phyloP scores from a whole-genome alignment of 2,113 vertebrate genomes.

The Poecilia latipinna region DNA sequence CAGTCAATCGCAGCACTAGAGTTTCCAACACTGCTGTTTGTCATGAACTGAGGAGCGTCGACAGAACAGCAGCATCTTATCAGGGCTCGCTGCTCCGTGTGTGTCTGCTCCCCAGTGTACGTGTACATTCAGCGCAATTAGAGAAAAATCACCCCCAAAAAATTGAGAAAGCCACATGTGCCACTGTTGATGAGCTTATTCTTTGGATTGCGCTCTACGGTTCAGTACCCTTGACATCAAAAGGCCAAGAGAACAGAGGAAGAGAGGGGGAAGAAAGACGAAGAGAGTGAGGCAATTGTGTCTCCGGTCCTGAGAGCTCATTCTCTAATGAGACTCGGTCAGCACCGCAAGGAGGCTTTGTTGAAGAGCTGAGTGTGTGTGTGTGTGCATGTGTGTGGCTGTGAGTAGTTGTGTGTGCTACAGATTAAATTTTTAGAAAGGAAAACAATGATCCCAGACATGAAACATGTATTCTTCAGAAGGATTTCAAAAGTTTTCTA shows the following conservation, averaged over 20 bases:
- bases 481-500: neutral
- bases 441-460: neutral
- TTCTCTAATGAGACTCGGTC: slow-evolving; percentile 73
- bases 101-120: neutral
- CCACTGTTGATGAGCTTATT: slow-evolving; percentile 67
- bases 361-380: slow-evolving; percentile 20
- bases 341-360: slow-evolving; percentile 56
- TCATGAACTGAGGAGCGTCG: slow-evolving; percentile 44
- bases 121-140: slow-evolving; percentile 5
- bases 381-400: neutral
- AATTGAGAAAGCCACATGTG: slow-evolving; percentile 39
- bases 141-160: neutral
- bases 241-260: slow-evolving; percentile 70
- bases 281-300: slow-evolving; percentile 70
- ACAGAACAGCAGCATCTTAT: slow-evolving; percentile 64
- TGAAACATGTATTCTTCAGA: neutral
- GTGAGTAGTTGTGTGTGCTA: neutral
- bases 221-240: slow-evolving; percentile 77
- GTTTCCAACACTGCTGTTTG: slow-evolving; percentile 65
- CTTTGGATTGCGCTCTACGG: slow-evolving; percentile 52
- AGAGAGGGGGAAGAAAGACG: slow-evolving; percentile 62
- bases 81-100: slow-evolving; percentile 24
- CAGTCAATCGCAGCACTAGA: slow-evolving; percentile 40
- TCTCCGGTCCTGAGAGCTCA: slow-evolving; percentile 63
- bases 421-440: neutral